Base-by-base conservation (phyloP, 2,113 vertebrate genomes). In the Glaucidium brasilianum region DNA sequence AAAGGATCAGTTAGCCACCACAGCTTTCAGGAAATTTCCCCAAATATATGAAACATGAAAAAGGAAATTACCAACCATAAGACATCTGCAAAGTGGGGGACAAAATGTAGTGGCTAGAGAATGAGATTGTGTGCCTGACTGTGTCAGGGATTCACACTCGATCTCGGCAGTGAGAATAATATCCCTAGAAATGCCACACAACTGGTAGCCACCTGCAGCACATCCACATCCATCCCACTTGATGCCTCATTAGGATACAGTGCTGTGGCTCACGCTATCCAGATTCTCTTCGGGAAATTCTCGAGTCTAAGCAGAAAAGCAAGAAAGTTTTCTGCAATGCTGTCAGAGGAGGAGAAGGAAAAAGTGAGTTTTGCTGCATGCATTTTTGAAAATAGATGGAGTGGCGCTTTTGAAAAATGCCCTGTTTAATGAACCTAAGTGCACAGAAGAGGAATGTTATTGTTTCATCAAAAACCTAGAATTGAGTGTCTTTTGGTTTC, bases 161-260 rank as follows among this genome's bases (percentile, higher is more conserved):
- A 10, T 47, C 23, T 59, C 18, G 0, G 0, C 5, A 23, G 60
- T 16, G 63, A 52, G 75, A 81, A 34, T 11, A 35, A 56, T 9
- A 68, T 1, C n/a, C 49, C 3, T 1, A 50, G 64, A 62, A 95
- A 86, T 34, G 18, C 39, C 55, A 18, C 41, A 5, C 0, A 0
- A 26, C 25, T 30, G 43, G 55, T 62, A 68, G 52, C 15, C 30
- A 25, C 49, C 50, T 49, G 35, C 52, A 72, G 30, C 30, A 2
- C 3, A 2, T 12, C 71, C n/a, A 19, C 55, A 45, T 35, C 35
- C 35, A 9, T 27, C 66, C 74, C 32, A 9, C 23, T 7, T 8
- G 19, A 5, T 32, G 22, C 27, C 45, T 66, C 32, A 3, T 27
- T 10, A 43, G 52, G n/a, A 20, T n/a, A 55, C 15, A 6, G 4